phyloP scores from a whole-genome alignment of 2,888 invertebrate genomes.

The Camptogramma bilineatum region DNA sequence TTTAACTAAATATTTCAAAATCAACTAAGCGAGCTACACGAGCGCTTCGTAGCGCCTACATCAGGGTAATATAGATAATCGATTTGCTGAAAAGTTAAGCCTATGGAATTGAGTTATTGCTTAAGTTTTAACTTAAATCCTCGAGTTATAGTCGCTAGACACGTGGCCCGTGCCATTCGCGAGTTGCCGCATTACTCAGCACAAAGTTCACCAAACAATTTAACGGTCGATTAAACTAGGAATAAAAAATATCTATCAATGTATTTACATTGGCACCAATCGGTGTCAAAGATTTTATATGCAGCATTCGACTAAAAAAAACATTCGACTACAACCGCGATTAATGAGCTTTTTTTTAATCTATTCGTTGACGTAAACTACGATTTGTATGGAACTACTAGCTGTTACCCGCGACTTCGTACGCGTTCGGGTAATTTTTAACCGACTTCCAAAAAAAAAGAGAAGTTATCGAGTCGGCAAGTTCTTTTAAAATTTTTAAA shows the following conservation, averaged over 20 bases:
- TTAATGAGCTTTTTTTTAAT: background rate
- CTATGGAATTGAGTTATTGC: slow-evolving; percentile 18
- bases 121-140: slow-evolving; percentile 17
- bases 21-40: too few relatives aligned
- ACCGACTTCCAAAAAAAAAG: too few relatives aligned
- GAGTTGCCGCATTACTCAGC: background rate
- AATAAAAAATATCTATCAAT: too few relatives aligned
- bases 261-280: too few relatives aligned
- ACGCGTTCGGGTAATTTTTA: too few relatives aligned
- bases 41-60: background rate
- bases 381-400: background rate
- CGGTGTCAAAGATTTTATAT: background rate
- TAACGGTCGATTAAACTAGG: too few relatives aligned
- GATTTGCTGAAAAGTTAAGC: slow-evolving; percentile 8
- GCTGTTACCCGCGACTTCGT: too few relatives aligned
- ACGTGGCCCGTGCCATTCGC: slow-evolving; percentile 12
- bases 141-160: slow-evolving; percentile 13
- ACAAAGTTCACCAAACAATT: too few relatives aligned
- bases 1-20: background rate
- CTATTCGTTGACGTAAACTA: background rate
- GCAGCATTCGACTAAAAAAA: background rate
- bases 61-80: background rate
- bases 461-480: too few relatives aligned
- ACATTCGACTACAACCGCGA: background rate
- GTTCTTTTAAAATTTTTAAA: too few relatives aligned